Base-by-base conservation (phyloP, 2,888 invertebrate genomes). In the Lasius fuliginosus region DNA sequence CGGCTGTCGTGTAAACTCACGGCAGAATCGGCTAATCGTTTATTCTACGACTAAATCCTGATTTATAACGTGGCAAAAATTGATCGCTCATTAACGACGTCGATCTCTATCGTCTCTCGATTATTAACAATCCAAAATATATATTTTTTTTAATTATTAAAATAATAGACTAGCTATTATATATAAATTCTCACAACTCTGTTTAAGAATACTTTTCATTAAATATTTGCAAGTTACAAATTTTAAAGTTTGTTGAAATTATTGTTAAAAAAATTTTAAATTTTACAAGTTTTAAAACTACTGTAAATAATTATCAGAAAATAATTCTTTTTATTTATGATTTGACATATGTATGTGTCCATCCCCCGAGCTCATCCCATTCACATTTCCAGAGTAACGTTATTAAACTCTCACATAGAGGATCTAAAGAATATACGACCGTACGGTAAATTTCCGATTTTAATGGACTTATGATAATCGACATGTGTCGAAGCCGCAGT, bases 391-490 rank as follows among this genome's bases (percentile, higher is more conserved):
- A 46, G 30, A 74, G 15, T 15, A n/a, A 9, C 49, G n/a, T 40
- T 74, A 76, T 68, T 53, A 77, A 58, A 67, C 15, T 49, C 11
- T 46, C 15, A 12, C 23, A 15, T 23, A 56, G 33, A 74, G 65
- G 27, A 68, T 75, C 62, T 56, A 69, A 42, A 58, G 60, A 58
- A 58, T 60, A 69, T 77, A 81, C 82, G 75, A 49, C 58, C 60
- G 42, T 82, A 42, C 74, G 62, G 62, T 88, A 88, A 89, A 89
- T 88, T 85, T 89, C 84, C 82, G 83, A 89, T 89, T 89, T 89
- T 88, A 89, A 84, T 85, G 69, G 82, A 87, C 82, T 89, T 85
- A 89, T 85, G 86, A 86, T 88, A 89, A 89, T 87, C 86, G 88
- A 88, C 71, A 77, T 83, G 87, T 87, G 87, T 89, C 86, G 87